Evolutionary conservation across 1,140 invertebrate species (phyloP), one percentile per base, ranked within the genome.

Genomic region (Trichonephila inaurata): DNA sequence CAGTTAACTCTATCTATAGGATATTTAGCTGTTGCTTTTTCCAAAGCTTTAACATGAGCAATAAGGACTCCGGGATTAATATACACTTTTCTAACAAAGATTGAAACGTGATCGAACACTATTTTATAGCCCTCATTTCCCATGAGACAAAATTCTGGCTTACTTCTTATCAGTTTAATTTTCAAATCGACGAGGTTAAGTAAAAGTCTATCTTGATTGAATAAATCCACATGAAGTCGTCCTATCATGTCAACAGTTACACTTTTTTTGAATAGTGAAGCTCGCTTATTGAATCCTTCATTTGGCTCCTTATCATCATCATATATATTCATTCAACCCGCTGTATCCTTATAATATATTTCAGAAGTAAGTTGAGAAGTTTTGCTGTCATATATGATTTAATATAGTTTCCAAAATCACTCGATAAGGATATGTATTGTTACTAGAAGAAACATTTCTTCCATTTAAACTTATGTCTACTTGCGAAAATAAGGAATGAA

Each of bases 401-500:
- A 51, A 10, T 51, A 51, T 51, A 51, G 64, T 91, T 44, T 60
- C 44, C 8, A 28, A 51, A 40, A 51, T 51, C 18, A 24, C 28
- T 91, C 28, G 44, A 81, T 91, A n/a, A 91, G 33, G 21, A 51
- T 91, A 91, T 19, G 33, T 72, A 60, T 91, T 91, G 18, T n/a
- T 58, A 14, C 33, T 58, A 14, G 10, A 28, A 16, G 72, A 91
- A n/a, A 91, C 72, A 28, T 77, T 14, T 51, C 66, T 5, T 21
- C 40, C 89, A 77, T 91, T 91, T 61, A 91, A 60, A 21, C 19
- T n/a, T n/a, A 91, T 24, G 44, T 91, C 72, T 33, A 91, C 51
- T 91, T 66, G 60, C 61, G 90, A 92, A 85, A 92, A 92, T 51
- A 92, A 60, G 2, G 90, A 83, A 66, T 92, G 90, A 14, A 92